Conservation (phyloP, 2,797 vertebrate genomes). For the Nannoperca australis region DNA sequence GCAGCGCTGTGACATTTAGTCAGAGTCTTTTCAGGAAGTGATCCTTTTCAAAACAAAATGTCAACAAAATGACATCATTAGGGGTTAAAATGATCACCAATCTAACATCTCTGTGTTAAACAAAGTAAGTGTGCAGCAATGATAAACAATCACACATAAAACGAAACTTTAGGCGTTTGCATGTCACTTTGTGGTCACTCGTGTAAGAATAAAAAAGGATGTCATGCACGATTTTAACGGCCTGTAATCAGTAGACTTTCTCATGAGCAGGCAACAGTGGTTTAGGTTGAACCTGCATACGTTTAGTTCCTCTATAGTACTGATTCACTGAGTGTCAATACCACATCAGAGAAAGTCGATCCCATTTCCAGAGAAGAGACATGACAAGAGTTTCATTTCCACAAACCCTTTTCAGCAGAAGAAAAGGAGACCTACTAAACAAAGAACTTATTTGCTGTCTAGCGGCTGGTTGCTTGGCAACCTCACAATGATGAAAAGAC, state of each 20-base stretch:
- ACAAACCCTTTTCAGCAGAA: not conserved
- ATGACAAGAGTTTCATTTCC: conserved; percentile 40
- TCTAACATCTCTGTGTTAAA: too few species aligned
- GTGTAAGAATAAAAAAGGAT: not conserved
- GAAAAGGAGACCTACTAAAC: too few species aligned
- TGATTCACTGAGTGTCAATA: conserved; percentile 1
- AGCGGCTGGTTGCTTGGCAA: not conserved
- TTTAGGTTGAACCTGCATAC: not conserved
- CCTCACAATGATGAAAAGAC: too few species aligned
- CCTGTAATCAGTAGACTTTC: too few species aligned
- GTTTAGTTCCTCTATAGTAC: conserved; percentile 14
- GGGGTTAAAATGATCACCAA: not conserved
- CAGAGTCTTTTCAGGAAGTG: not conserved
- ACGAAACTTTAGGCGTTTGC: conserved; percentile 29
- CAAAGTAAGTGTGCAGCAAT: not conserved
- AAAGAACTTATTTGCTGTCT: too few species aligned
- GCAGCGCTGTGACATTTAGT: not conserved
- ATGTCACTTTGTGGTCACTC: not conserved
- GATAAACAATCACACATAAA: conserved; percentile 16
- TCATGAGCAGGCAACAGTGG: not conserved
- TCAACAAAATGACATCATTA: not conserved
- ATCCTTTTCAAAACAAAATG: not conserved
- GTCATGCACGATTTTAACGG: not conserved
- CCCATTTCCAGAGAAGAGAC: conserved; percentile 19
- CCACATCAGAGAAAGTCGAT: not conserved